Percentiles rank a stretch among this genome's conserved stretches.
phyloP scores from a whole-genome alignment of 2,113 vertebrate genomes.

The Tetrax tetrax region DNA sequence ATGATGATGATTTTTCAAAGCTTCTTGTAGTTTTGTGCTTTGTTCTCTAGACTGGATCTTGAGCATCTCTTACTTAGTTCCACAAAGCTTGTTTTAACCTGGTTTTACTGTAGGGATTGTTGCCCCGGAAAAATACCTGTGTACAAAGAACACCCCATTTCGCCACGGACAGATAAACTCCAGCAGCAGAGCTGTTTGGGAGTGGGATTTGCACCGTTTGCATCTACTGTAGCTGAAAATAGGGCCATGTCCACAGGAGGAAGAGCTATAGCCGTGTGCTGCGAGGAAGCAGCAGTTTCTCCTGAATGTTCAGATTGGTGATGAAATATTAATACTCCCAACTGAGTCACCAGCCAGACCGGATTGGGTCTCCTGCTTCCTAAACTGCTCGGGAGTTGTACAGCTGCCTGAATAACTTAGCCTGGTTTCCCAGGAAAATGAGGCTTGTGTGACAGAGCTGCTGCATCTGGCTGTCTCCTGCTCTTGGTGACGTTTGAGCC shows the following conservation, averaged over 20 bases:
- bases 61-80: neutral
- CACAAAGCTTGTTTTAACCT: neutral
- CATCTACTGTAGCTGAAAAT: neutral
- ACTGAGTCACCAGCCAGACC: conserved; percentile 24
- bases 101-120: neutral
- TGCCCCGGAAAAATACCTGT: neutral
- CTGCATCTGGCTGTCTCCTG: neutral
- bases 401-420: neutral
- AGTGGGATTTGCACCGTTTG: neutral
- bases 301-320: neutral
- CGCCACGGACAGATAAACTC: neutral
- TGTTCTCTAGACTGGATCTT: neutral
- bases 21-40: fast-evolving
- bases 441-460: neutral
- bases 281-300: neutral
- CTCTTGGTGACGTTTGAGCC: neutral
- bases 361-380: neutral
- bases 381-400: neutral
- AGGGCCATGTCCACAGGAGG: neutral
- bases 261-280: neutral
- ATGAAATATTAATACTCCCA: conserved; percentile 31
- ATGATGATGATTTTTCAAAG: neutral
- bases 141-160: neutral
- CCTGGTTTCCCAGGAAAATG: neutral
- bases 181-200: neutral